Base-by-base conservation (phyloP, 2,797 vertebrate species). In the Tenualosa thibaudeaui region DNA sequence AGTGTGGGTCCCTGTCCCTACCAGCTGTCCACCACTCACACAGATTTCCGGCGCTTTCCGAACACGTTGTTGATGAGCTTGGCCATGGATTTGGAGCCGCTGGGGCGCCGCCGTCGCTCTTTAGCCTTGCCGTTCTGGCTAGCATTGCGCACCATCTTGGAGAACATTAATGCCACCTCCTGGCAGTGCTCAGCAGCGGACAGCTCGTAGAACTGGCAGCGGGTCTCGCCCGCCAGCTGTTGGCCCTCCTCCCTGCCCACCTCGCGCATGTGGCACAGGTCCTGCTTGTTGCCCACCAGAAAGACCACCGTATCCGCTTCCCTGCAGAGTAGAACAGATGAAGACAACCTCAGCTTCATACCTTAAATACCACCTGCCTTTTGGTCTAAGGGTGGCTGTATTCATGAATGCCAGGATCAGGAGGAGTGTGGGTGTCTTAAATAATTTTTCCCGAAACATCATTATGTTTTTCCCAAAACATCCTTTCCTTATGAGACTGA, bases 11-110 rank as follows among this genome's bases (percentile, higher is more conserved):
- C 13, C 2, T 78, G 71, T 78, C 40, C 62, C 62, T 78, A 8
- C 40, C 37, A 17, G 17, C 71, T 22, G 37, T 78, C 71, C 71
- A 22, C 40, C 15, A 19, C 71, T 90, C 95, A 97, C 87, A 97
- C 96, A 3, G 96, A 98, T 92, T 97, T 97, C 86, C 96, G 94
- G 85, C 96, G 95, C 90, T 97, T 97, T 50, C 96, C 96, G 82
- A 98, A 97, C 49, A 97, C 91, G 0, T 97, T 97, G 92, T 96
- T 97, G 92, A 97, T 98, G 89, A 97, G 83, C 88, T 97, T 97
- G 88, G 94, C 96, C 96, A 98, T 94, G 84, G 96, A 97, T 89
- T 96, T 97, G 58, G 97, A 97, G 40, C 96, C 96, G 1, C 96
- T 97, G 0, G 95, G 92, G 50, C 97, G 90, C 40, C 96, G 95